A percentile compares a stretch with the other conserved stretches of the same genome.
phyloP scores from a whole-genome alignment of 2,113 vertebrate genomes.

The Myotis brandtii region DNA sequence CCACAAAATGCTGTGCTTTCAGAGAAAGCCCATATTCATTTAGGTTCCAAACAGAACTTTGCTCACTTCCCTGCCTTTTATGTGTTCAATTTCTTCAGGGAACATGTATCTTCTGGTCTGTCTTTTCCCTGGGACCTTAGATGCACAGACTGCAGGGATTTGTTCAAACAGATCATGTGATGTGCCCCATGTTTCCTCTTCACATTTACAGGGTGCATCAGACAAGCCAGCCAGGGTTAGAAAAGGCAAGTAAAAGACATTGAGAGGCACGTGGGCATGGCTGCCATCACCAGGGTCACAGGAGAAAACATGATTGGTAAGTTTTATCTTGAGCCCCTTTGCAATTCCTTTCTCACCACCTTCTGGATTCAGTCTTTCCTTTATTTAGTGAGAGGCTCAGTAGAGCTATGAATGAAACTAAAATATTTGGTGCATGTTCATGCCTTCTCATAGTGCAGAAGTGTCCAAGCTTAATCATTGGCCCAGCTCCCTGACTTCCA shows the following conservation, averaged over 20 bases:
- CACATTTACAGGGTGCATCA: background rate
- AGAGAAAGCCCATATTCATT: background rate
- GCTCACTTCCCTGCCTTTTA: background rate
- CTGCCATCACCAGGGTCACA: background rate
- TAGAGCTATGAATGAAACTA: background rate
- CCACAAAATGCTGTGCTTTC: background rate
- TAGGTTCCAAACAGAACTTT: background rate
- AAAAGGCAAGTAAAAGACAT: background rate
- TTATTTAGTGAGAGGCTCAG: background rate
- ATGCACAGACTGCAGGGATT: background rate
- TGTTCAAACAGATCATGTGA: background rate
- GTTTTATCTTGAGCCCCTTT: background rate
- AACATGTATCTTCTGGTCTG: background rate
- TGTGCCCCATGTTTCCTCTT: background rate
- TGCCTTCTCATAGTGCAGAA: background rate
- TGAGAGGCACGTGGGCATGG: background rate
- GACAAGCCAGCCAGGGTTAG: background rate
- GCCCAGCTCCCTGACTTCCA: background rate
- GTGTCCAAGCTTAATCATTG: background rate
- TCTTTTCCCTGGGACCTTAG: background rate
- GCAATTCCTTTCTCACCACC: constrained; percentile 6
- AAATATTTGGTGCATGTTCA: background rate
- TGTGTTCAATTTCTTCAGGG: background rate
- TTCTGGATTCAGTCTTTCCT: background rate
- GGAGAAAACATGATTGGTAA: background rate